Percentiles rank a stretch among this genome's conserved stretches.
phyloP scores from a whole-genome alignment of 2,113 vertebrate species.

The Terrapene triunguis region DNA sequence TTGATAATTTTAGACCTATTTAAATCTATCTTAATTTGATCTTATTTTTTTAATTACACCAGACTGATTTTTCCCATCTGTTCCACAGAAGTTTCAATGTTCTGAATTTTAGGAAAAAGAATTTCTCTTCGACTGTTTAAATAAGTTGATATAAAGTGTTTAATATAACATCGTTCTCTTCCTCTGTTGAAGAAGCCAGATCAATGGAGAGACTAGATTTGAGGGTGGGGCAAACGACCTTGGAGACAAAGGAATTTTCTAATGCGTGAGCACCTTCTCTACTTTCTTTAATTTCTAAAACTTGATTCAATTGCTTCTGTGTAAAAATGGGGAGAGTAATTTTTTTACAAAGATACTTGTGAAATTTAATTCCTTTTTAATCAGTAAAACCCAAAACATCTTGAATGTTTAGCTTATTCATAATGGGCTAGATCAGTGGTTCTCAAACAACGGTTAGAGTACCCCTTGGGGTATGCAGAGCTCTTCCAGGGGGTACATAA shows the following conservation, averaged over 20 bases:
- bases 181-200: not conserved
- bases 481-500: too few relatives aligned
- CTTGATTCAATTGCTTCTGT: not conserved
- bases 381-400: rapidly evolving
- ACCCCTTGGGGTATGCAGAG: too few relatives aligned
- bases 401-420: not conserved
- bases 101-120: not conserved
- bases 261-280: not conserved
- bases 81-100: not conserved
- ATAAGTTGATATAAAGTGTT: not conserved
- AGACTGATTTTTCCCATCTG: not conserved
- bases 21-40: not conserved
- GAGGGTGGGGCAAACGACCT: not conserved
- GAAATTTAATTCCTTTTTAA: not conserved
- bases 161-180: not conserved
- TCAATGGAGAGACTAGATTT: not conserved
- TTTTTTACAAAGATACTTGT: not conserved
- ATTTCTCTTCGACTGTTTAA: not conserved
- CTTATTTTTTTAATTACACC: not conserved
- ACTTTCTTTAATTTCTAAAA: not conserved
- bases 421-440: not conserved
- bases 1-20: not conserved
- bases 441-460: too few relatives aligned
- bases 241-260: not conserved
- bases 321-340: not conserved